phyloP scores from a whole-genome alignment of 2,797 vertebrate species.

The Psittacula echo region DNA sequence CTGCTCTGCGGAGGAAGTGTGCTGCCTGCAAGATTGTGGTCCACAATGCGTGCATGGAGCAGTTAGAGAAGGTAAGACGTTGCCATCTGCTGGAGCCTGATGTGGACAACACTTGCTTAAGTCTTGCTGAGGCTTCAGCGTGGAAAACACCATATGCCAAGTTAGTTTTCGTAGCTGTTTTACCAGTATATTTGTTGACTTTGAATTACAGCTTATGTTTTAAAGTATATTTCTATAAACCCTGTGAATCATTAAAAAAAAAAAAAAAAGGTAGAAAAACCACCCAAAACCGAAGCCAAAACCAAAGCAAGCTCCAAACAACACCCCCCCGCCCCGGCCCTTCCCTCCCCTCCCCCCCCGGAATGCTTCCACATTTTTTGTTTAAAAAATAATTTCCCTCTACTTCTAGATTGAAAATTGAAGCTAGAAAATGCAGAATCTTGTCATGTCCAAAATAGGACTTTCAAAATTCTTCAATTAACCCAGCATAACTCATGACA shows the following conservation, averaged over 20 bases:
- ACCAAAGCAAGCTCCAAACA: no score
- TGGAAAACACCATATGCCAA: not conserved
- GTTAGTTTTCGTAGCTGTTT: not conserved
- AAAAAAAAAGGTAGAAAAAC: not conserved
- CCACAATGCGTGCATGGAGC: constrained; percentile 93
- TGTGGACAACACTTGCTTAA: rapidly evolving
- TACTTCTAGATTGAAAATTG: not conserved
- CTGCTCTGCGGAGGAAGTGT: constrained; percentile 93
- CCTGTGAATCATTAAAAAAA: rapidly evolving
- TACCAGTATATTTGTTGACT: not conserved
- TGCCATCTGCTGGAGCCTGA: constrained; percentile 72
- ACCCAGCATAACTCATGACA: not conserved
- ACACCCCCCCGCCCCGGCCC: no score
- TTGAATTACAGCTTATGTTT: not conserved
- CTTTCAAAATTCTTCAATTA: not conserved
- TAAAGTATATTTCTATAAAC: not conserved
- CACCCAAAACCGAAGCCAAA: not conserved
- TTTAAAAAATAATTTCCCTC: not conserved
- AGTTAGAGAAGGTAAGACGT: constrained; percentile 91
- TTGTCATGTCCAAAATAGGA: not conserved
- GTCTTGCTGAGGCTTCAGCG: not conserved
- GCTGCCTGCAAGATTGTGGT: constrained; percentile 97
- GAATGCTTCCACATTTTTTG: not conserved
- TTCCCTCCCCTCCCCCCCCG: no score
- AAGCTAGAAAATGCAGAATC: not conserved